phyloP scores from a whole-genome alignment of 2,888 invertebrate species.

The Nycteola revayana region DNA sequence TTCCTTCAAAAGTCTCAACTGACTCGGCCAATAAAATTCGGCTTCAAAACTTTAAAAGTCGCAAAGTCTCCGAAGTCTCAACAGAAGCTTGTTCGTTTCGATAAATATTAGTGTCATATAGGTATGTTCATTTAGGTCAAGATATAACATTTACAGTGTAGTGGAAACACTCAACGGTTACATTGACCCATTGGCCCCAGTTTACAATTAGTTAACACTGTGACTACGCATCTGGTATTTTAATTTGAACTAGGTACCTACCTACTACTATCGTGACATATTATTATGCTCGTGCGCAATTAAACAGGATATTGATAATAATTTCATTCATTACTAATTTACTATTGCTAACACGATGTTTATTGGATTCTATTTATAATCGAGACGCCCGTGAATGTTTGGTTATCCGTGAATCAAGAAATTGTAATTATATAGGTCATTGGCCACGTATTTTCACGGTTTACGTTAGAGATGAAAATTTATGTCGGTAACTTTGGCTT shows the following conservation, averaged over 20 bases:
- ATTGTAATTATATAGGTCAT: conserved; percentile 27
- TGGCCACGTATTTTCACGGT: conserved; percentile 13
- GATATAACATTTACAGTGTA: conserved; percentile 1
- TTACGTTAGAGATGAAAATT: no score
- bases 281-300: conserved; percentile 57
- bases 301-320: conserved; percentile 70
- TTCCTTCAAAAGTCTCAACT: no score
- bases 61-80: no score
- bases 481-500: no score
- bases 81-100: no score
- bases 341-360: conserved; percentile 43
- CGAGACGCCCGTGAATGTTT: conserved; percentile 29
- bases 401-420: conserved; percentile 27
- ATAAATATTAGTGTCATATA: no score
- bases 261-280: conserved; percentile 29
- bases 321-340: conserved; percentile 57
- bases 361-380: conserved; percentile 51
- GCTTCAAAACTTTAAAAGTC: no score
- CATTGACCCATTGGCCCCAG: conserved; percentile 30
- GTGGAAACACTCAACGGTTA: conserved; percentile 15
- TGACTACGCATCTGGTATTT: conserved; percentile 34
- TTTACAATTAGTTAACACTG: conserved; percentile 24
- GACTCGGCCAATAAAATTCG: no score
- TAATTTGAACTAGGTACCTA: conserved; percentile 7
- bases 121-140: no score